Percentiles rank a stretch among this genome's conserved stretches.
These are phyloP conservation scores for Lacanobia wlatinum DNA, from an alignment of 2,888 invertebrate species.

Conservation along the genomic window DNA sequence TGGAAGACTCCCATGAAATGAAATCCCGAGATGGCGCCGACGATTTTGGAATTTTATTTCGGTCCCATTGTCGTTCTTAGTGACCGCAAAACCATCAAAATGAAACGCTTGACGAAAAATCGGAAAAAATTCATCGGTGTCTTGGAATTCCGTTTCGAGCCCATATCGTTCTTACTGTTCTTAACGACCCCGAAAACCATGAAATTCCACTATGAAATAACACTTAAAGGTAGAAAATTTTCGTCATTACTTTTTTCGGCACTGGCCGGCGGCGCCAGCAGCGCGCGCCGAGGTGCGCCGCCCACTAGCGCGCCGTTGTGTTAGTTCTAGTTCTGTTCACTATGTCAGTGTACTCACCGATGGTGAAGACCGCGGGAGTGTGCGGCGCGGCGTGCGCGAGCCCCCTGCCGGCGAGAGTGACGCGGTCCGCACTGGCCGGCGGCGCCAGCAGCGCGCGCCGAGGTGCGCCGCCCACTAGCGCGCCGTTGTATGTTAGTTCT, in stretches of 20 bases:
- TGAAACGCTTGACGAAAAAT: no score
- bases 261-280: conserved; percentile 89
- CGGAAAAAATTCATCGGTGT: no score
- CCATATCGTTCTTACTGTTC: no score
- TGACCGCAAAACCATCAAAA: no score
- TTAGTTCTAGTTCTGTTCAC: neutral
- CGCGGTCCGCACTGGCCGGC: conserved; percentile 92
- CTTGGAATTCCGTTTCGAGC: no score
- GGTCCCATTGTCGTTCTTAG: no score
- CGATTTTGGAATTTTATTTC: no score
- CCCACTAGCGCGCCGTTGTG: conserved; percentile 82
- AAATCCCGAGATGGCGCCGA: no score
- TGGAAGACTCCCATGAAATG: no score
- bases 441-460: conserved; percentile 91
- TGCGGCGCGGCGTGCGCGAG: conserved; percentile 97
- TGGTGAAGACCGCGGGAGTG: conserved; percentile 97
- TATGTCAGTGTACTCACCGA: conserved; percentile 90
- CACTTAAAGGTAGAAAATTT: no score
- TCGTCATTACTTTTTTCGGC: conserved; percentile 90
- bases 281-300: conserved; percentile 93
- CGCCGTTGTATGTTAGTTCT: conserved; percentile 93
- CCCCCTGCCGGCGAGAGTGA: conserved; percentile 96
- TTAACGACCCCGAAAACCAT: no score
- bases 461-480: conserved; percentile 94
- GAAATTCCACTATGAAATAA: no score